Percentiles rank a stretch among this genome's conserved stretches.
Evolutionary conservation across 2,113 vertebrate species (phyloP).

Genomic region (Melanotaenia duboulayi): DNA sequence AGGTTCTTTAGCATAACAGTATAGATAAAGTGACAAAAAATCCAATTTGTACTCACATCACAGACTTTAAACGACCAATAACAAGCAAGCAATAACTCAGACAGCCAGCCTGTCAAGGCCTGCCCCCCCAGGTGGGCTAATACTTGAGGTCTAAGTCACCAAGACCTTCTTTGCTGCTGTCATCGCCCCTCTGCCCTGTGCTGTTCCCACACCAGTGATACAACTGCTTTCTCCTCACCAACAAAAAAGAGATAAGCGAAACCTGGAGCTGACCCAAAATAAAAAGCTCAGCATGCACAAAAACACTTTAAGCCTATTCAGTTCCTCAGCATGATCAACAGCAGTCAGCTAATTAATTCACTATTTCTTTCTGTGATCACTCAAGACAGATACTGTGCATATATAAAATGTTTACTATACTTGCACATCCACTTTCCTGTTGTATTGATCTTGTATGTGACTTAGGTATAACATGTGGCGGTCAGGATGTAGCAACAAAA

Average conservation of each 20-base stretch:
- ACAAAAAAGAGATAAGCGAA: constrained; percentile 49
- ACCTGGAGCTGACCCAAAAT: constrained; percentile 69
- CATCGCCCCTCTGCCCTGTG: constrained; percentile 7
- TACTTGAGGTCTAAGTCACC: constrained; percentile 26
- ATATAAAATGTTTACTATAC: constrained; percentile 18
- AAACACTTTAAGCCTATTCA: constrained; percentile 69
- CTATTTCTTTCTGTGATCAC: constrained; percentile 20
- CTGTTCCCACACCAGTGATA: constrained; percentile 16
- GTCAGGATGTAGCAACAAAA: constrained; percentile 1
- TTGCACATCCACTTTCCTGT: constrained; percentile 13
- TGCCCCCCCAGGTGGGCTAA: neutral
- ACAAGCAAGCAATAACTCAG: constrained; percentile 4
- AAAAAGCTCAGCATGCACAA: constrained; percentile 65
- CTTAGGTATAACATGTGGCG: neutral
- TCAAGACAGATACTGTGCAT: constrained; percentile 12
- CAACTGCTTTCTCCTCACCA: neutral
- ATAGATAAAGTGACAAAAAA: neutral
- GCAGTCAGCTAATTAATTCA: constrained; percentile 61
- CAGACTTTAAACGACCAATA: neutral
- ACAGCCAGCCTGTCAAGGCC: constrained; percentile 8
- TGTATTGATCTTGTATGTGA: constrained; percentile 22
- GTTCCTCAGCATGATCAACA: constrained; percentile 66
- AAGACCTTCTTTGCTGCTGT: constrained; percentile 25
- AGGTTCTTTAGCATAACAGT: neutral
- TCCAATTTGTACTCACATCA: neutral